Conservation (phyloP, 2,888 invertebrate species). For the Pandemis heparana region DNA sequence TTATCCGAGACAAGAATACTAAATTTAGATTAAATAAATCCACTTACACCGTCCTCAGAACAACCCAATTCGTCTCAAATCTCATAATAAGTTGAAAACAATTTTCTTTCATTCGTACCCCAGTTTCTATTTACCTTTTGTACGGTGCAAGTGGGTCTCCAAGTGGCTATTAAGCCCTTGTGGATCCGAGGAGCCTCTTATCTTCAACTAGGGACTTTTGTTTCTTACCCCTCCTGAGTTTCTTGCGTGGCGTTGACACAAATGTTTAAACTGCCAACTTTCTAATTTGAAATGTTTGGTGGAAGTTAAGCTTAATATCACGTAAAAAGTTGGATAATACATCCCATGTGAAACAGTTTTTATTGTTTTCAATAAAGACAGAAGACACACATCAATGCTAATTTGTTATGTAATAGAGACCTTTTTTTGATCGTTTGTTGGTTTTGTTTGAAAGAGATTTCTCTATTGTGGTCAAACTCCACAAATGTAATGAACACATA, state of each 20-base stretch:
- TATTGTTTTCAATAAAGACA: too few relatives aligned
- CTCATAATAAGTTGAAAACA: constrained; percentile 23
- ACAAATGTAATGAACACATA: too few relatives aligned
- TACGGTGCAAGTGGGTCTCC: constrained; percentile 52
- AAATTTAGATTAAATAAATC: constrained; percentile 6
- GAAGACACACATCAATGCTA: too few relatives aligned
- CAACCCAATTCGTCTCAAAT: constrained; percentile 10
- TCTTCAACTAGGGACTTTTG: constrained; percentile 35
- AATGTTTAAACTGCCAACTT: constrained; percentile 14
- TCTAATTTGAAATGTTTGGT: constrained; percentile 4
- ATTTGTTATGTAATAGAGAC: too few relatives aligned
- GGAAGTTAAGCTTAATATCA: background rate
- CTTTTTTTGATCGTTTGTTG: too few relatives aligned
- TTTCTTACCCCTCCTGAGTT: constrained; percentile 22
- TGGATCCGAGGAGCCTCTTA: constrained; percentile 25
- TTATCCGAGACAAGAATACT: background rate
- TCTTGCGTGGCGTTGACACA: constrained; percentile 1
- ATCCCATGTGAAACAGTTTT: too few relatives aligned
- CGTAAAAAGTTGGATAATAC: background rate
- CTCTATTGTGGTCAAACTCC: too few relatives aligned
- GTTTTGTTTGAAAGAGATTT: too few relatives aligned
- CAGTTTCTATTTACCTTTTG: constrained; percentile 43
- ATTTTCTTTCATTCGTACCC: constrained; percentile 26
- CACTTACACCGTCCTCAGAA: constrained; percentile 14
- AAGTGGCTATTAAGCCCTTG: constrained; percentile 65